Percentiles rank a stretch among this genome's conserved stretches.
phyloP scores from a whole-genome alignment of 2,888 invertebrate genomes.

The Drosophila phalerata region DNA sequence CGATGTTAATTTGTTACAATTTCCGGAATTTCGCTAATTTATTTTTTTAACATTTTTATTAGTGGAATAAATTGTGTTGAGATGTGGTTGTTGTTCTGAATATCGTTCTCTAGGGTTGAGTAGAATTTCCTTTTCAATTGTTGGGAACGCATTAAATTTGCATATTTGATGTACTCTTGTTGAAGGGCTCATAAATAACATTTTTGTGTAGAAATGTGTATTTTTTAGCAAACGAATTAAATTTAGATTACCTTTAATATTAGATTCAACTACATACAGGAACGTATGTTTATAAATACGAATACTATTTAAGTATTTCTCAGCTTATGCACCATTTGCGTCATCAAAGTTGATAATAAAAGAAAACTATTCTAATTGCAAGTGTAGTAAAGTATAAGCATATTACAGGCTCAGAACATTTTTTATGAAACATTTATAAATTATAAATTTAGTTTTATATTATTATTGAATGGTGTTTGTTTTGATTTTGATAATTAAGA shows the following conservation, averaged over 20 bases:
- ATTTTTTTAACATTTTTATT: conserved; percentile 74
- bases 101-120: conserved; percentile 45
- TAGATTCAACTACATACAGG: not conserved
- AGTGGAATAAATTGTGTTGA: conserved; percentile 67
- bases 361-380: too few relatives aligned
- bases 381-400: too few relatives aligned
- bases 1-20: conserved; percentile 83
- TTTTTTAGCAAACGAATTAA: not conserved
- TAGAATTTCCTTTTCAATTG: conserved; percentile 67
- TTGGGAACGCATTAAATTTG: conserved; percentile 60
- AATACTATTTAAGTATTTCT: not conserved
- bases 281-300: not conserved
- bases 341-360: not conserved
- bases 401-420: too few relatives aligned
- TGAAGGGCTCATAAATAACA: conserved; percentile 31
- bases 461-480: too few relatives aligned
- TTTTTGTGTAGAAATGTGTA: not conserved
- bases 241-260: not conserved
- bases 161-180: conserved; percentile 47
- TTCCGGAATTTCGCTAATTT: conserved; percentile 83
- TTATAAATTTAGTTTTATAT: too few relatives aligned
- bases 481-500: too few relatives aligned
- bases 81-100: conserved; percentile 29
- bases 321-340: not conserved
- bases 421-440: too few relatives aligned